Base-by-base conservation (phyloP, 1,140 invertebrate species). In the Cydia strobilella region DNA sequence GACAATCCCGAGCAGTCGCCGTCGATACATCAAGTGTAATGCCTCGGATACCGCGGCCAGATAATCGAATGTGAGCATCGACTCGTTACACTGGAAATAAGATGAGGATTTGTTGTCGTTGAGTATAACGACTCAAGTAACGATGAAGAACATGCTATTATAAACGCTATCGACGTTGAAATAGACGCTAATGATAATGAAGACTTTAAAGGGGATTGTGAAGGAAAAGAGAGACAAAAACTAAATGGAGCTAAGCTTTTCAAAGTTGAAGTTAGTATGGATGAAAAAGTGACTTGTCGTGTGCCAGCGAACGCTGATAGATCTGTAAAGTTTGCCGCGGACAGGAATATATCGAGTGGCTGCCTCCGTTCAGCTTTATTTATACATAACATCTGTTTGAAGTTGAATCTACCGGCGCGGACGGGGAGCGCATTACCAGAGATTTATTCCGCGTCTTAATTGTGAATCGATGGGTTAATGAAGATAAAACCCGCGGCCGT, bases 401-500 rank as follows among this genome's bases (percentile, higher is more conserved):
- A 93, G 90, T 89, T 81, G 90, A 89, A 91, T 90, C 86, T 87
- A 90, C 86, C 90, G 88, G 89, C 88, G 88, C 85, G 87, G 88
- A 87, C 89, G 86, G 86, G 84, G 86, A 88, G 88, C 87, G 85
- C 89, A 93, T 91, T 92, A 91, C 91, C 80, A 86, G 86, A 91
- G 90, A 91, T 93, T 93, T 93, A 93, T 93, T 89, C 90, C 85
- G 85, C 90, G 91, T 93, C 91, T 93, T 93, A 93, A 93, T 93
- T 93, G 91, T 91, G 91, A 92, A 93, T 93, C 90, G 91, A 93
- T 93, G 90, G 91, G 89, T 92, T 93, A 93, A 93, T 93, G 91
- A 93, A 93, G 91, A 93, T 93, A 93, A 93, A 93, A 93, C 89
- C 86, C 84, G 87, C 87, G 90, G 89, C 88, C 83, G 90, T 93